A percentile compares a stretch with the other conserved stretches of the same genome.
phyloP scores from a whole-genome alignment of 2,888 invertebrate species.

The Alsophila aescularia region DNA sequence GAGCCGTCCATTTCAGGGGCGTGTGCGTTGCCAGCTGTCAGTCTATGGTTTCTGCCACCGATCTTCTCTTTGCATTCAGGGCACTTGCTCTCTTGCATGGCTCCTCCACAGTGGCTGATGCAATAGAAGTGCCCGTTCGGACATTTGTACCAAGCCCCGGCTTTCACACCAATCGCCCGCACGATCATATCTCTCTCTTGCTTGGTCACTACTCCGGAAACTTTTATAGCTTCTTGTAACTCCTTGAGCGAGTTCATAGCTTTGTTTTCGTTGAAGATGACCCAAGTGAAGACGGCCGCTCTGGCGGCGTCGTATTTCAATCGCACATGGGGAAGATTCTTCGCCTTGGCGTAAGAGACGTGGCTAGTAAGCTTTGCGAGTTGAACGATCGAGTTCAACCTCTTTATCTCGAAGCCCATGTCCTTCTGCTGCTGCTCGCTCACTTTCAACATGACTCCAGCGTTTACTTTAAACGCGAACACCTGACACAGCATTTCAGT shows the following conservation, averaged over 20 bases:
- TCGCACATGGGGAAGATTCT: slow-evolving; percentile 35
- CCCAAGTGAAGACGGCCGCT: too few relatives aligned
- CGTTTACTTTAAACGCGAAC: slow-evolving; percentile 46
- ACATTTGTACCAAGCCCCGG: slow-evolving; percentile 89
- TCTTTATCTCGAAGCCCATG: slow-evolving; percentile 59
- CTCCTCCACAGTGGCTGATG: slow-evolving; percentile 88
- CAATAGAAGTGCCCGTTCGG: slow-evolving; percentile 88
- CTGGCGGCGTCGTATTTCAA: slow-evolving; percentile 36
- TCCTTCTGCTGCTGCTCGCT: slow-evolving; percentile 69
- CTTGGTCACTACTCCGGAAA: too few relatives aligned
- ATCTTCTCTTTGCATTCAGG: too few relatives aligned
- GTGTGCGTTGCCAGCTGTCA: too few relatives aligned
- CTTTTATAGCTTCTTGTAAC: too few relatives aligned
- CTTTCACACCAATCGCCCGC: too few relatives aligned
- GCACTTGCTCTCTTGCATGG: slow-evolving; percentile 82
- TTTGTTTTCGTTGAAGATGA: slow-evolving; percentile 45
- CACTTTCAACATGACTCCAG: too few relatives aligned
- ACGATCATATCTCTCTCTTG: too few relatives aligned
- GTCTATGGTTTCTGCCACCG: too few relatives aligned
- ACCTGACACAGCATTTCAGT: too few relatives aligned
- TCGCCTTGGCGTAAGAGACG: slow-evolving; percentile 29
- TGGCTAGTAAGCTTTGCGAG: slow-evolving; percentile 52
- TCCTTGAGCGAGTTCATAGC: slow-evolving; percentile 49
- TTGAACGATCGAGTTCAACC: slow-evolving; percentile 63
- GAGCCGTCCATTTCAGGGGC: too few relatives aligned